Conservation (phyloP, 2,888 invertebrate genomes). For the Sarcophaga carnaria region DNA sequence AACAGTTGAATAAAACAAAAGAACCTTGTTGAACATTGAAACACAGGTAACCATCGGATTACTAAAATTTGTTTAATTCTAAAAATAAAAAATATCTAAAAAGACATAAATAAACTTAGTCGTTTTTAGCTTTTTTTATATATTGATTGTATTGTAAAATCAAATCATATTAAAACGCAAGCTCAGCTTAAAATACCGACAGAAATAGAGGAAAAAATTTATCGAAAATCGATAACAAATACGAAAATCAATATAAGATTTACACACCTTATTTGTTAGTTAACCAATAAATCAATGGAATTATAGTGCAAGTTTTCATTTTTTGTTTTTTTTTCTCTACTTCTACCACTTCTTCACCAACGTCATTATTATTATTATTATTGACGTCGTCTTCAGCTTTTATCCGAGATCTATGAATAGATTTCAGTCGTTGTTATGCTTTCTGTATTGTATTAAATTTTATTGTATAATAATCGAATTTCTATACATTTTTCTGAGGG, state of each 20-base stretch:
- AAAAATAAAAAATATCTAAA: no score
- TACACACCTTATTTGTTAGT: conserved; percentile 65
- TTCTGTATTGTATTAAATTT: conserved; percentile 16
- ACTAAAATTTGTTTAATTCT: background rate
- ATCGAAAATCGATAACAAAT: conserved; percentile 3
- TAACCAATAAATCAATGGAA: conserved; percentile 73
- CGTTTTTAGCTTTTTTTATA: conserved; percentile 2
- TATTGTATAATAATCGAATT: conserved; percentile 23
- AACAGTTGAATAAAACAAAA: conserved; percentile 57
- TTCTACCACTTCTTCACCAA: conserved; percentile 24
- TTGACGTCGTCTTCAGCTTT: conserved; percentile 20
- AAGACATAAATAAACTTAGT: background rate
- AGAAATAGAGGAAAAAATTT: background rate
- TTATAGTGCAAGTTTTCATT: conserved; percentile 76
- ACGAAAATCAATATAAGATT: conserved; percentile 14
- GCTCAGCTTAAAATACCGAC: conserved; percentile 23
- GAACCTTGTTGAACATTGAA: conserved; percentile 67
- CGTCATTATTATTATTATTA: background rate
- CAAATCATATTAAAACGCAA: conserved; percentile 34
- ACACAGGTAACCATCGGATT: conserved; percentile 37
- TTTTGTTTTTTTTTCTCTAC: conserved; percentile 17
- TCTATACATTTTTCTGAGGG: conserved; percentile 18
- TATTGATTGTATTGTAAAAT: conserved; percentile 2
- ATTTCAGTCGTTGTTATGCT: conserved; percentile 12
- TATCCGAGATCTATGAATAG: background rate